phyloP scores from a whole-genome alignment of 2,888 invertebrate genomes.

The Acleris laterana region DNA sequence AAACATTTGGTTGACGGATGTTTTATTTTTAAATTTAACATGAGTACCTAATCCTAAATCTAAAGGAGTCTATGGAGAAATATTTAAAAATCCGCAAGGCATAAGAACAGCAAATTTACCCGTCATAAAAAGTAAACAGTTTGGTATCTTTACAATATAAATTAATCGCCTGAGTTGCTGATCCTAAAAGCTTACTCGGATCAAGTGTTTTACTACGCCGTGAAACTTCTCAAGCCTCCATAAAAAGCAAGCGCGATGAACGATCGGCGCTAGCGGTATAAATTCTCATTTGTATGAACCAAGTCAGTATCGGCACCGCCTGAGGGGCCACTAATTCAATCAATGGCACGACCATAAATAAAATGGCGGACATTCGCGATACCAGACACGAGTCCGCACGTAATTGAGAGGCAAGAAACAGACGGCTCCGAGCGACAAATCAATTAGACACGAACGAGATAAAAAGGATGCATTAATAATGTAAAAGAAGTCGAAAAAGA shows the following conservation, averaged over 20 bases:
- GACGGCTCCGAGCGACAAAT: slow-evolving; percentile 77
- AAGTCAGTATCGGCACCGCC: slow-evolving; percentile 70
- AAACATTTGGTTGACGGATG: too few species aligned
- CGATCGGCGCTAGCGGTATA: slow-evolving; percentile 61
- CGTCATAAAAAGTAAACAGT: too few species aligned
- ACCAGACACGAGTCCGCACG: slow-evolving; percentile 64
- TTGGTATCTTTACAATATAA: background rate
- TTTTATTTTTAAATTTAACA: too few species aligned
- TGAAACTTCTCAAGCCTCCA: slow-evolving; percentile 42
- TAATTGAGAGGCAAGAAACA: slow-evolving; percentile 78
- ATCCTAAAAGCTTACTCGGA: slow-evolving; percentile 20
- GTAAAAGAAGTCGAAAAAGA: slow-evolving; percentile 59
- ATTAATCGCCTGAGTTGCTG: slow-evolving; percentile 17
- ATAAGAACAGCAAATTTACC: background rate
- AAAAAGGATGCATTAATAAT: slow-evolving; percentile 77
- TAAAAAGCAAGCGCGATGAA: slow-evolving; percentile 57
- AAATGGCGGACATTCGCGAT: slow-evolving; percentile 73
- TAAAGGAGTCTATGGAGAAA: too few species aligned
- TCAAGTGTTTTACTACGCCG: slow-evolving; percentile 26
- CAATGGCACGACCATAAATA: slow-evolving; percentile 81
- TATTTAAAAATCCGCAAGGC: too few species aligned
- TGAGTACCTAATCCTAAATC: too few species aligned
- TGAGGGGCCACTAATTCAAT: slow-evolving; percentile 81
- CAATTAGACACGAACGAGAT: slow-evolving; percentile 74
- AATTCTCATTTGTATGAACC: slow-evolving; percentile 67